Evolutionary conservation across 2,888 invertebrate genomes (phyloP).

Genomic region (Nebria brevicollis): DNA sequence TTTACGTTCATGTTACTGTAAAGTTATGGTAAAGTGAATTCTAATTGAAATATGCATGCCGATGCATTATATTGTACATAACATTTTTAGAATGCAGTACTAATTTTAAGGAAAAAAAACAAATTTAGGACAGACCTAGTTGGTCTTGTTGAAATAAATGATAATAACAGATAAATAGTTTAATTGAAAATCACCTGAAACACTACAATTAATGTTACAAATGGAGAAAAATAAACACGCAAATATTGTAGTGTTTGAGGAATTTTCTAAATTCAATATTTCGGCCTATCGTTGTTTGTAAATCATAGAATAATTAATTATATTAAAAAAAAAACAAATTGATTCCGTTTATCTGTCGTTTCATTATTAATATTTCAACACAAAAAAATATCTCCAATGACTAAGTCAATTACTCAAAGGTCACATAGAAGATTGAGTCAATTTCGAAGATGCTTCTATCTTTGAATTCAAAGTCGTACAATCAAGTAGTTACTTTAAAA

Average conservation of each 20-base stretch:
- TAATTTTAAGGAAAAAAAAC: conserved; percentile 42
- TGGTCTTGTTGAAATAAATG: conserved; percentile 39
- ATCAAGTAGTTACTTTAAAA: conserved; percentile 44
- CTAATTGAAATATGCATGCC: conserved; percentile 49
- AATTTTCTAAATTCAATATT: conserved; percentile 3
- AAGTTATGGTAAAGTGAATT: conserved; percentile 53
- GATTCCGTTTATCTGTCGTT: conserved; percentile 35
- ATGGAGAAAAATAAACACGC: no score
- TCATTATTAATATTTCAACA: conserved; percentile 29
- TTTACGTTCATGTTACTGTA: conserved; percentile 50
- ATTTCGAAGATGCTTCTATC: conserved; percentile 39
- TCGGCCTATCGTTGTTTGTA: conserved; percentile 31
- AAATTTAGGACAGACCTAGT: conserved; percentile 16
- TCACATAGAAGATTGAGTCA: conserved; percentile 47
- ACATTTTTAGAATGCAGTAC: conserved; percentile 49
- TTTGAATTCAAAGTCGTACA: conserved; percentile 46
- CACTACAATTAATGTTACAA: no score
- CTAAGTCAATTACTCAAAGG: conserved; percentile 46
- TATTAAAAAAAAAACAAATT: not conserved
- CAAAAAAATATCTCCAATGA: conserved; percentile 46
- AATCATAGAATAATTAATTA: conserved; percentile 10
- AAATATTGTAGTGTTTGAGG: not conserved
- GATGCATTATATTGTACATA: conserved; percentile 41
- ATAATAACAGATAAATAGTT: conserved; percentile 35
- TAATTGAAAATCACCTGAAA: not conserved